Evolutionary conservation across 2,113 vertebrate genomes (phyloP), one percentile per base, ranked within the genome.

Genomic region (Dipodomys merriami): DNA sequence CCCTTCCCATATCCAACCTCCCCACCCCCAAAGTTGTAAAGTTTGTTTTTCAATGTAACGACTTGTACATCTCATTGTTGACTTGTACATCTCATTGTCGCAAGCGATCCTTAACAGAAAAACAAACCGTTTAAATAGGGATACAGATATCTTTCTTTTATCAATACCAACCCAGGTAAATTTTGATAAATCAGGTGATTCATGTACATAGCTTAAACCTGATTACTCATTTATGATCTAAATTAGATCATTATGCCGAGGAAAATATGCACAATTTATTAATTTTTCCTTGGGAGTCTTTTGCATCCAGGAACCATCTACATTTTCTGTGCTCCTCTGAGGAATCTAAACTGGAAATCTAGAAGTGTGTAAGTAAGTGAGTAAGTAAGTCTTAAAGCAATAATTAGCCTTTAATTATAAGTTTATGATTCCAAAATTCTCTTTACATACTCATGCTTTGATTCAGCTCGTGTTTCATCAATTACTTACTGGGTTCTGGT

Each of bases 121-220:
- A 39, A 39, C 39, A 39, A 39, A 39, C 39, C 39, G 39, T 39
- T 39, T 39, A 39, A 39, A 39, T 39, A 39, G 39, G 39, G 39
- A 39, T 39, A 39, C 39, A 6, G 39, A 5, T 39, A 39, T 39
- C 39, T 91, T 88, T 53, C 12, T 2, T 80, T 88, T 84, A 65
- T 53, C 76, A 44, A 39, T 80, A 80, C 19, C 0, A 60, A 3
- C 15, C 7, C 35, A 20, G 11, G 27, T 2, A 88, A 29, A 62
- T 12, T 92, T 69, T 20, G 9, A 3, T 72, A 83, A 74, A 33
- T 86, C 10, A 88, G 7, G 9, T 76, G 7, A 67, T 60, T 57
- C 18, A 62, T 73, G 83, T 91, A 87, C 18, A 64, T 90, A 74
- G 15, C 5, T 90, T 81, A 95, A 65, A 15, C 81, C 88, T 35